Evolutionary conservation across 2,888 invertebrate genomes (phyloP), one percentile per base, ranked within the genome.

Genomic region (Dichetophora obliterata): DNA sequence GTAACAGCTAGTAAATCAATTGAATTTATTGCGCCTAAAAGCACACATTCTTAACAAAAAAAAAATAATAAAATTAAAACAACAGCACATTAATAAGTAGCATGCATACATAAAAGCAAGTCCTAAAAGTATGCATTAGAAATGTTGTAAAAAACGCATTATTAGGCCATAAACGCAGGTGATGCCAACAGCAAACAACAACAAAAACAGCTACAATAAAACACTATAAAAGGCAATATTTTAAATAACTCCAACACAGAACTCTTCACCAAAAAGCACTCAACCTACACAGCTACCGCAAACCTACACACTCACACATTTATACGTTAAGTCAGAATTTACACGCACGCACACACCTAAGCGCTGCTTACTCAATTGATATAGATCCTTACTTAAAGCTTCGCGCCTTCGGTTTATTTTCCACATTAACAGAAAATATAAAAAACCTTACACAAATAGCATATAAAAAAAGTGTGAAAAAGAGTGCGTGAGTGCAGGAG

Each of bases 161-260:
- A 69, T 69, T 69, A 16, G 50, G 54, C 50, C 31, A 50, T 63
- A 75, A 75, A 75, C 48, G 66, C 66, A 73, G 50, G 19, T 27
- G n/a, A 54, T 52, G 50, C 50, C 31, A 37, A 68, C 31, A 57
- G 31, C 16, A 50, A 63, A 14, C 69, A 68, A 19, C 69, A 50
- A 50, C 19, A 19, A 48, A 8, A 54, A 54, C 19, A 54, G n/a
- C 16, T 4, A 52, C 57, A 57, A 52, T 52, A 54, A 22, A n/a
- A 3, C 22, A 9, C 22, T 59, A 24, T 11, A 43, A 43, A 43
- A 69, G 48, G 48, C 61, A 69, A 50, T 37, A 69, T 31, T 27
- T 27, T 27, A 50, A 66, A 66, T 37, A 43, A 43, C 66, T 37
- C 16, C 22, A 66, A 37, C 34, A 66, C 22, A 27, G 24, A 4